These are phyloP conservation scores for Oreocharis arfaki DNA, from an alignment of 2,113 vertebrate genomes.

Conservation along the genomic window DNA sequence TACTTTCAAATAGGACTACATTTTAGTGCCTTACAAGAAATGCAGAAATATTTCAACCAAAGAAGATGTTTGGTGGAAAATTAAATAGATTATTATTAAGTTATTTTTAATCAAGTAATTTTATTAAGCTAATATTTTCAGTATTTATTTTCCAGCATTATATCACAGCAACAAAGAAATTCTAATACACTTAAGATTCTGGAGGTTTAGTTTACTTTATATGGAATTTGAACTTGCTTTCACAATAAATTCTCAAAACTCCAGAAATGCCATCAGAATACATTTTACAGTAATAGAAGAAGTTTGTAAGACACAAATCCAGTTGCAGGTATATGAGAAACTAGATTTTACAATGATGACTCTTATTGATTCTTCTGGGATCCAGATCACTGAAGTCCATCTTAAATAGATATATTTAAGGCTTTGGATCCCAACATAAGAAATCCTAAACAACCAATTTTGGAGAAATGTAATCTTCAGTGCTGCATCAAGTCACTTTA, in stretches of 20 bases:
- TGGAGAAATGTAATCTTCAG: not conserved
- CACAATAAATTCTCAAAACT: not conserved
- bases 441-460: not conserved
- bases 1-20: not conserved
- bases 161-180: not conserved
- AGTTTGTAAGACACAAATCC: not conserved
- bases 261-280: not conserved
- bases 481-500: not conserved
- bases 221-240: not conserved
- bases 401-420: not conserved
- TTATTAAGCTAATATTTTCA: not conserved
- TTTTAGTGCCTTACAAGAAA: not conserved
- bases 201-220: not conserved
- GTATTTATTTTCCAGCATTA: not conserved
- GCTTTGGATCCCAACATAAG: not conserved
- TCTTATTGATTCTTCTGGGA: not conserved
- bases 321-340: not conserved
- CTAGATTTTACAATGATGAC: not conserved
- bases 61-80: not conserved
- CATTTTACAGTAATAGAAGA: not conserved
- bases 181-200: not conserved
- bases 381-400: not conserved
- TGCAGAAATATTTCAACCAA: not conserved
- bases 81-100: not conserved
- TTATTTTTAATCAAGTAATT: not conserved